Conservation (phyloP, 2,888 invertebrate species). For the Hymenopus coronatus region DNA sequence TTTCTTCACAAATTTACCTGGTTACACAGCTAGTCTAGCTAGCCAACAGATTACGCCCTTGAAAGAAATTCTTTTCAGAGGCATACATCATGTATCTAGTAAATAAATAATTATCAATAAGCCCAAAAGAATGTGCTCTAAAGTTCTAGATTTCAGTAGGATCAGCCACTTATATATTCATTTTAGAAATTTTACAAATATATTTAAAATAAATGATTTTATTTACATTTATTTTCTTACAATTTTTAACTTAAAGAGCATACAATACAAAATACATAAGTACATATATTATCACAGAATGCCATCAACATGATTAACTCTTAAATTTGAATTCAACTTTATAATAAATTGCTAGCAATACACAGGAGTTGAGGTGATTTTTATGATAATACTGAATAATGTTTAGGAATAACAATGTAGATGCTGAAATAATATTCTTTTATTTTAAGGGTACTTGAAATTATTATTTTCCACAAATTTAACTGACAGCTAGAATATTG, state of each 20-base stretch:
- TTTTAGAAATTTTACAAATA: background rate
- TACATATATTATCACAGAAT: background rate
- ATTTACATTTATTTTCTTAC: background rate
- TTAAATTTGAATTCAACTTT: background rate
- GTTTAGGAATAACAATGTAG: background rate
- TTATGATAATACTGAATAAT: background rate
- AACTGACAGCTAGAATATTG: no score
- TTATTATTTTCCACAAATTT: background rate
- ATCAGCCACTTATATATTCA: no score
- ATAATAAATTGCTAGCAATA: background rate
- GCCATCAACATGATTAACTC: background rate
- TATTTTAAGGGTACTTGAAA: background rate
- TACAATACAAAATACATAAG: background rate
- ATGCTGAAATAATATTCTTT: background rate
- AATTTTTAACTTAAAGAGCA: background rate
- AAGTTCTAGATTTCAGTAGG: no score
- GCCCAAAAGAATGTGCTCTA: no score
- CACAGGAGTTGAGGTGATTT: background rate
- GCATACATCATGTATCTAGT: no score
- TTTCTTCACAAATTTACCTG: no score
- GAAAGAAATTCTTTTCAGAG: no score
- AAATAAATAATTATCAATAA: no score
- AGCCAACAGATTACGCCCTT: no score
- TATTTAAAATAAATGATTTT: background rate
- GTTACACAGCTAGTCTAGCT: no score